phyloP scores from a whole-genome alignment of 2,888 invertebrate species.

The Lasioglossum oenotherae region DNA sequence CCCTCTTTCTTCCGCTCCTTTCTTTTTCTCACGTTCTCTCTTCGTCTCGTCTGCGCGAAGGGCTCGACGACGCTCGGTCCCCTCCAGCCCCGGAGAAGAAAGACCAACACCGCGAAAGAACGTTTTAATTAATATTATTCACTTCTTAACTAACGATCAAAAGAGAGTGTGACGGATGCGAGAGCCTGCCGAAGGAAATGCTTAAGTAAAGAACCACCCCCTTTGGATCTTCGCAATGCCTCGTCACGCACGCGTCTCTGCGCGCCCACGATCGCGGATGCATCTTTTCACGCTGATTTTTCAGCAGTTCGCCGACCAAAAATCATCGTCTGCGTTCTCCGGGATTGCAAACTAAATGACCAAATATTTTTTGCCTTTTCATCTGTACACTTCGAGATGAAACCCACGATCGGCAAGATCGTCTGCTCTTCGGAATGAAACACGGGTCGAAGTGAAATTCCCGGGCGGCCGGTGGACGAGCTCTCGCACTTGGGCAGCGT shows the following conservation, averaged over 20 bases:
- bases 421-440: neutral
- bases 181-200: slow-evolving; percentile 45
- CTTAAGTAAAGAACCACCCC: slow-evolving; percentile 34
- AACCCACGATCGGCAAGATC: neutral
- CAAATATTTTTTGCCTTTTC: neutral
- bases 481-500: neutral
- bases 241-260: slow-evolving; percentile 3
- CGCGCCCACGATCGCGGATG: neutral
- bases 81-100: slow-evolving; percentile 44
- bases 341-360: neutral
- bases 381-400: too few relatives aligned
- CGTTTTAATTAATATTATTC: slow-evolving; percentile 84
- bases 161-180: slow-evolving; percentile 67
- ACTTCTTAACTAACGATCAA: slow-evolving; percentile 82
- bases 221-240: slow-evolving; percentile 38
- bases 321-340: neutral
- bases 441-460: neutral
- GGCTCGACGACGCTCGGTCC: slow-evolving; percentile 45
- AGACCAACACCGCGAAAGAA: slow-evolving; percentile 77
- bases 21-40: slow-evolving; percentile 18
- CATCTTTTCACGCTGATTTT: slow-evolving; percentile 10
- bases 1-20: slow-evolving; percentile 10
- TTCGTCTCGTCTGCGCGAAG: slow-evolving; percentile 29
- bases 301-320: neutral
- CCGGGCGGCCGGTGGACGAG: neutral